phyloP scores from a whole-genome alignment of 2,797 vertebrate species.

The Valencia hispanica region DNA sequence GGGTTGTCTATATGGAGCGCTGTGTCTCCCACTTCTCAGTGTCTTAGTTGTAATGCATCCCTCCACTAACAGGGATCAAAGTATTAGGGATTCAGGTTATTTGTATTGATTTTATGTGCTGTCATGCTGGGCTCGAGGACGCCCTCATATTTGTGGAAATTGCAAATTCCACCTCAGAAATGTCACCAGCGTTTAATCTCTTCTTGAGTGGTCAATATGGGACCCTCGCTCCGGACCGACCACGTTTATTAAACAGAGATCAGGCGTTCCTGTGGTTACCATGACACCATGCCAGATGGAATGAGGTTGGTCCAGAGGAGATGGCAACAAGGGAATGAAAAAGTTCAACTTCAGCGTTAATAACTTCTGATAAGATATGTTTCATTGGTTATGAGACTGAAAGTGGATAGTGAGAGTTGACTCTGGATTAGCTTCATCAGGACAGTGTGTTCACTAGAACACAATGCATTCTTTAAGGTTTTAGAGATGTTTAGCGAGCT shows the following conservation, averaged over 20 bases:
- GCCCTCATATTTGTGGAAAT: conserved; percentile 97
- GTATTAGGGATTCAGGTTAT: conserved; percentile 99
- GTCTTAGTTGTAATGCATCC: conserved; percentile 91
- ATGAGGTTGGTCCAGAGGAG: conserved; percentile 47
- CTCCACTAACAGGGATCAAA: conserved; percentile 96
- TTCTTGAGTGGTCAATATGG: conserved; percentile 89
- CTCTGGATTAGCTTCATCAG: conserved; percentile 51
- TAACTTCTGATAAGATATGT: conserved; percentile 66
- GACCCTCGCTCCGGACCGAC: conserved; percentile 70
- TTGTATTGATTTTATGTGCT: conserved; percentile 99
- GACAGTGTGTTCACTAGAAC: conserved; percentile 18
- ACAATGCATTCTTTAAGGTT: conserved; percentile 16
- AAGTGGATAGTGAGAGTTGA: conserved; percentile 41
- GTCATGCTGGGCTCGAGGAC: conserved; percentile 89
- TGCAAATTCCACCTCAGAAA: conserved; percentile 99
- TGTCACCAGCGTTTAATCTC: conserved; percentile 98
- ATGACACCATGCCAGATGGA: conserved; percentile 61
- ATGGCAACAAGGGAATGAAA: conserved; percentile 67
- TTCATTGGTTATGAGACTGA: conserved; percentile 52
- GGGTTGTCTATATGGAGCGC: conserved; percentile 62
- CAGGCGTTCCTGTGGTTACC: conserved; percentile 75
- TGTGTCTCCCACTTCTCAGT: conserved; percentile 80
- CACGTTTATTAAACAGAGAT: conserved; percentile 88
- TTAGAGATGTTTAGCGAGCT: not conserved
- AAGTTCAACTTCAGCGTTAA: conserved; percentile 71